Conservation (phyloP, 1,140 invertebrate species). For the Leptoteleia sp. region DNA sequence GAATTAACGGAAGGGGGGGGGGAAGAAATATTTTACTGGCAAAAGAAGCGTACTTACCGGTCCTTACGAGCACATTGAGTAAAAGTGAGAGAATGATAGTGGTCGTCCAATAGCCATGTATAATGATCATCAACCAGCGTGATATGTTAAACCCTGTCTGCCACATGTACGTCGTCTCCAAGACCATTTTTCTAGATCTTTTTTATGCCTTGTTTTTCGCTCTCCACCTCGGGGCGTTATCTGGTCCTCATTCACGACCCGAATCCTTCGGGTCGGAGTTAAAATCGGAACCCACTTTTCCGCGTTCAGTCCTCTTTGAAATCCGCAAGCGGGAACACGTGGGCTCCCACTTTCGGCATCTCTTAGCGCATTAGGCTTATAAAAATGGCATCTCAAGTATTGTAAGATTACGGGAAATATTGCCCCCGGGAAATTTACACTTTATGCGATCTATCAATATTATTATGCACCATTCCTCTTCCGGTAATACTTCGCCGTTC, state of each 20-base stretch:
- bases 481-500: constrained; percentile 17
- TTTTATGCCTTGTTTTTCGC: constrained; percentile 49
- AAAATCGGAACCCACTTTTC: constrained; percentile 34
- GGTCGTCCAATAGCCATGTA: constrained; percentile 70
- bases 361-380: constrained; percentile 31
- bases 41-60: constrained; percentile 67
- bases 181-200: constrained; percentile 68
- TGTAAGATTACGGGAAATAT: constrained; percentile 22
- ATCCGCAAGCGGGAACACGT: constrained; percentile 32
- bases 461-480: constrained; percentile 30
- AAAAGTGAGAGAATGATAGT: constrained; percentile 71
- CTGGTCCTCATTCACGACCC: constrained; percentile 62
- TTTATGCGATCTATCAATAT: constrained; percentile 45
- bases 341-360: constrained; percentile 50
- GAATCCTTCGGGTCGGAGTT: constrained; percentile 55
- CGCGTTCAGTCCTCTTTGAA: constrained; percentile 45
- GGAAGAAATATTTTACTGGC: constrained; percentile 40
- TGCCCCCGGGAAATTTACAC: constrained; percentile 9
- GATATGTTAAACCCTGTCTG: constrained; percentile 71
- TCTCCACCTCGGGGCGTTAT: constrained; percentile 45
- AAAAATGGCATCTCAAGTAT: constrained; percentile 36
- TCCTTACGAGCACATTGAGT: constrained; percentile 72
- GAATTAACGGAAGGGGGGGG: constrained; percentile 38
- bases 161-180: constrained; percentile 66
- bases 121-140: constrained; percentile 71